Evolutionary conservation across 2,113 vertebrate species (phyloP).

Genomic region (Sinocyclocheilus anophthalmus): DNA sequence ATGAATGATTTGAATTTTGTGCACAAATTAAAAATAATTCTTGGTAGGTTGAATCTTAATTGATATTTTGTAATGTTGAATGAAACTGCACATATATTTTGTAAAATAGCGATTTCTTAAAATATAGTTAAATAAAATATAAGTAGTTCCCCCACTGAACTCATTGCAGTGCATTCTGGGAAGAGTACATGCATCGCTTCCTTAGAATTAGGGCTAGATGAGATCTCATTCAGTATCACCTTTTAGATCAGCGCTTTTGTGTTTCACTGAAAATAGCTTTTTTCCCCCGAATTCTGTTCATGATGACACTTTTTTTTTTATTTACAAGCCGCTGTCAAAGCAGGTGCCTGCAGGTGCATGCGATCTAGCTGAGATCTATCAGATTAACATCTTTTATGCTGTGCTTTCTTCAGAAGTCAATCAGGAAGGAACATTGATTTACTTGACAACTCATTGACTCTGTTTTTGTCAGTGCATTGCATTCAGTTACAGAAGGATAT

Average conservation of each 20-base stretch:
- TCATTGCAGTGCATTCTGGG: background rate
- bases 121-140: background rate
- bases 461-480: background rate
- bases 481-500: background rate
- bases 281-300: background rate
- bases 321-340: conserved; percentile 6
- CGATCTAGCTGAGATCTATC: conserved; percentile 21
- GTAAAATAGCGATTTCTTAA: background rate
- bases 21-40: background rate
- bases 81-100: background rate
- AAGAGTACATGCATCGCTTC: background rate
- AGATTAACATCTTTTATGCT: conserved; percentile 13
- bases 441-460: conserved; percentile 23
- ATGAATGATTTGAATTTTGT: background rate
- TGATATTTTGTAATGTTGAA: background rate
- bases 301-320: background rate
- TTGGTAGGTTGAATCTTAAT: background rate
- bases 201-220: background rate
- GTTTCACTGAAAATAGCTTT: background rate
- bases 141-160: background rate
- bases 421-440: conserved; percentile 23
- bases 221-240: conserved; percentile 1
- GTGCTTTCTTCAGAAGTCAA: conserved; percentile 31
- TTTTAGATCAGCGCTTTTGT: background rate
- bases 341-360: background rate